Percentiles rank a stretch among this genome's conserved stretches.
These are phyloP conservation scores for Crenuchus spilurus DNA, from an alignment of 2,797 vertebrate genomes.

Conservation along the genomic window DNA sequence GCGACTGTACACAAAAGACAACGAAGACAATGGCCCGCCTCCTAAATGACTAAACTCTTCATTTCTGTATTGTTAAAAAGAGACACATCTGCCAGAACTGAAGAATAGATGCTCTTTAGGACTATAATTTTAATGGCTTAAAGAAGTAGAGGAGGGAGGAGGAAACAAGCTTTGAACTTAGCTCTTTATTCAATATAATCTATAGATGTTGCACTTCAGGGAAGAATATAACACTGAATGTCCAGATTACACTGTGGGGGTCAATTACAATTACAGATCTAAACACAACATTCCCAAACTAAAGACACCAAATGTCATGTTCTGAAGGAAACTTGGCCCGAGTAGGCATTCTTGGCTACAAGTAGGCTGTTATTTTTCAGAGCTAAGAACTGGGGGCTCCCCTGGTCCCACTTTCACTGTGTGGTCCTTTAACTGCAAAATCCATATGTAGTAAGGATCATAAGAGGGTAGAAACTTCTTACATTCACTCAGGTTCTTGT, in stretches of 20 bases:
- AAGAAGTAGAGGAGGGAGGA: not conserved
- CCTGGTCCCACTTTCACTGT: not conserved
- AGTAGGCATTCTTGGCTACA: constrained; percentile 5
- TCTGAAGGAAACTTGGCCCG: not conserved
- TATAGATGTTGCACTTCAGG: constrained; percentile 35
- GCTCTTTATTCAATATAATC: constrained; percentile 24
- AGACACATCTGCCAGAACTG: constrained; percentile 39
- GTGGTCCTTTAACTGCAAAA: constrained; percentile 24
- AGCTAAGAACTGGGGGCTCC: not conserved
- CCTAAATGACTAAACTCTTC: constrained; percentile 45
- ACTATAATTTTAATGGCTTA: constrained; percentile 26
- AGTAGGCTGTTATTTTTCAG: constrained; percentile 9
- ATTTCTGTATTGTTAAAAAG: constrained; percentile 46
- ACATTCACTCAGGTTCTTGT: no score
- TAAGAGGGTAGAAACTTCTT: no score
- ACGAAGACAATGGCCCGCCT: constrained; percentile 45
- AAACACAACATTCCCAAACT: not conserved
- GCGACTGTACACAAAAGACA: constrained; percentile 38
- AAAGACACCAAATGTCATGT: not conserved
- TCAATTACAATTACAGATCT: not conserved
- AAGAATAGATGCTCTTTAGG: constrained; percentile 30
- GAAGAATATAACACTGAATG: constrained; percentile 30
- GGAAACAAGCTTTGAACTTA: constrained; percentile 23
- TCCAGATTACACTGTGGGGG: not conserved
- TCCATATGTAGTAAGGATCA: not conserved